A percentile compares a stretch with the other conserved stretches of the same genome.
These are phyloP conservation scores for Anguilla obscura DNA, from an alignment of 2,797 vertebrate genomes.

Conservation along the genomic window DNA sequence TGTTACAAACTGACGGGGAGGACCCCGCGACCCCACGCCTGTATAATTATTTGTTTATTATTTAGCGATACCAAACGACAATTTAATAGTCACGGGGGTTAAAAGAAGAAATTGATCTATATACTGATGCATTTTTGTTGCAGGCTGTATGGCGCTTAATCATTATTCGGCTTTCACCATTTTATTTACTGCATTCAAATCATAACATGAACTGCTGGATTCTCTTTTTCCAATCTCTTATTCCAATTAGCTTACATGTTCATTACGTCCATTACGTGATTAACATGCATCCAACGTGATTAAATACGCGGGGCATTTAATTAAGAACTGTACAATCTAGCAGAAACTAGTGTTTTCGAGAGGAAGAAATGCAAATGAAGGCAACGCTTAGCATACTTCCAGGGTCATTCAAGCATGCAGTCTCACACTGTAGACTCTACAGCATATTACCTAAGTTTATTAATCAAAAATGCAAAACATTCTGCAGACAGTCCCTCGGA, in stretches of 20 bases:
- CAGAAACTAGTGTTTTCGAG: not conserved
- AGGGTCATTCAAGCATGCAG: not conserved
- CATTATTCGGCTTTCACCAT: not conserved
- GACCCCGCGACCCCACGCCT: slow-evolving; percentile 40
- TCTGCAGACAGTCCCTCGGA: not conserved
- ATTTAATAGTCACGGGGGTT: slow-evolving; percentile 44
- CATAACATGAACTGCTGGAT: not conserved
- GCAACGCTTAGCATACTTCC: not conserved
- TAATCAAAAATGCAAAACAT: not conserved
- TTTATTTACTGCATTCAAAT: slow-evolving; percentile 12
- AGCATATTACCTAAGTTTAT: too few relatives aligned
- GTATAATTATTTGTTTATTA: slow-evolving; percentile 48
- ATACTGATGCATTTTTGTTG: not conserved
- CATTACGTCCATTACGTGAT: slow-evolving; percentile 14
- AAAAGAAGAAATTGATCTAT: slow-evolving; percentile 25
- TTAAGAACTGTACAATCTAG: slow-evolving; percentile 23
- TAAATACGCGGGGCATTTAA: slow-evolving; percentile 17
- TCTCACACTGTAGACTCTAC: not conserved
- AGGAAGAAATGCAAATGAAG: not conserved
- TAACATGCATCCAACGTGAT: slow-evolving; percentile 23
- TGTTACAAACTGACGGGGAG: slow-evolving; percentile 43
- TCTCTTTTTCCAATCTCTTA: slow-evolving; percentile 19
- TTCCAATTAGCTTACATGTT: slow-evolving; percentile 21
- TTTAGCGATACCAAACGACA: slow-evolving; percentile 49
- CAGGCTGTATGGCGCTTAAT: not conserved